Percentiles rank a stretch among this genome's conserved stretches.
phyloP scores from a whole-genome alignment of 2,113 vertebrate species.

The Clarias gariepinus region DNA sequence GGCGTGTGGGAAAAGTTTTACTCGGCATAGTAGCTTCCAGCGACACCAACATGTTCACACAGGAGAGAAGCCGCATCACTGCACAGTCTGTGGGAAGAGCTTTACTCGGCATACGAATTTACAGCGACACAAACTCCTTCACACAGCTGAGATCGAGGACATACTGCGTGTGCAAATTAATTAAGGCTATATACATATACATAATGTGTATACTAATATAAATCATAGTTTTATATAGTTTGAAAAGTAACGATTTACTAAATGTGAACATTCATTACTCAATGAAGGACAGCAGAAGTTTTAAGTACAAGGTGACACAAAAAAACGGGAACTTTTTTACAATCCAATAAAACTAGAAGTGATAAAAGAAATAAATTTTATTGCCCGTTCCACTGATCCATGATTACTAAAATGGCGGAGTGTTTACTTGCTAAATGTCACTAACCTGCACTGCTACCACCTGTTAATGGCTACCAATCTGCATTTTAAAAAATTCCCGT shows the following conservation, averaged over 20 bases:
- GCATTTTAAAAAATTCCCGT: too few relatives aligned
- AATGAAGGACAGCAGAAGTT: not conserved
- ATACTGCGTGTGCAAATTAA: not conserved
- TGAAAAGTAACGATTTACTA: not conserved
- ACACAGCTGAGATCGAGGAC: not conserved
- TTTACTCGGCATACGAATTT: not conserved
- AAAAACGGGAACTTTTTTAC: too few relatives aligned
- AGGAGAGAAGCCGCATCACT: not conserved
- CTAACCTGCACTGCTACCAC: too few relatives aligned
- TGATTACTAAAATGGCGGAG: too few relatives aligned
- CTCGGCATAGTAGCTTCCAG: not conserved
- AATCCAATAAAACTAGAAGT: too few relatives aligned
- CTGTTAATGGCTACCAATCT: too few relatives aligned
- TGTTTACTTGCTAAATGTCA: too few relatives aligned
- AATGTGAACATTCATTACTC: not conserved
- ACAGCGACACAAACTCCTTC: not conserved
- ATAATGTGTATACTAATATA: too few relatives aligned
- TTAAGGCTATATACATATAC: not conserved
- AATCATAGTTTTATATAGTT: not conserved
- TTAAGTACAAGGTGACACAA: too few relatives aligned
- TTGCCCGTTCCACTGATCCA: too few relatives aligned
- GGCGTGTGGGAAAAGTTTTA: not conserved
- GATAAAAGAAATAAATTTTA: too few relatives aligned
- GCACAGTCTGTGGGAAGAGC: not conserved
- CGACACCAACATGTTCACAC: not conserved